phyloP scores from a whole-genome alignment of 2,113 vertebrate genomes.

The Lynx canadensis region DNA sequence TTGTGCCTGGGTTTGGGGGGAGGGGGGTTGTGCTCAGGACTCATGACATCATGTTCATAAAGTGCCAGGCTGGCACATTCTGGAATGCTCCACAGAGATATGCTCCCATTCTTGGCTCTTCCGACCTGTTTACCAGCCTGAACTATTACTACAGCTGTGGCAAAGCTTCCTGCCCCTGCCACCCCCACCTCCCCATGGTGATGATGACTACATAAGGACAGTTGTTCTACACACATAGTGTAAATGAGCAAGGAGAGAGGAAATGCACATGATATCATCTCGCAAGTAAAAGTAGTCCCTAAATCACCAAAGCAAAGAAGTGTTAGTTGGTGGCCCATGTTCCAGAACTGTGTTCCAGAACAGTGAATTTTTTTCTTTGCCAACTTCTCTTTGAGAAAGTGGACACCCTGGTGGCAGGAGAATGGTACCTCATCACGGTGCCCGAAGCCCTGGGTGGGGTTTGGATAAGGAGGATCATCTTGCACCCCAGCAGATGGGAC shows the following conservation, averaged over 20 bases:
- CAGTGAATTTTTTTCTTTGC: background rate
- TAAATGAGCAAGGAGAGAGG: background rate
- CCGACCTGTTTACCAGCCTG: background rate
- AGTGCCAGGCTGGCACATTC: background rate
- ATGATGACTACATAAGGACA: background rate
- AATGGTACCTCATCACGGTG: rapidly evolving
- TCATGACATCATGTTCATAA: background rate
- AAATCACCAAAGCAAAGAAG: background rate
- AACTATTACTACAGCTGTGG: background rate
- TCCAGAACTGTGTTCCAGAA: background rate
- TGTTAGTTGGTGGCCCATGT: background rate
- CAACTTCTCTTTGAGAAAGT: background rate
- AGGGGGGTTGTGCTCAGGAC: background rate
- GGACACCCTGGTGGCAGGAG: too few species aligned
- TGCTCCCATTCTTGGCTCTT: background rate
- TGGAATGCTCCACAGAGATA: background rate
- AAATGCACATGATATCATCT: background rate
- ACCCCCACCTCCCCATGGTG: too few species aligned
- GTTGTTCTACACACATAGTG: background rate
- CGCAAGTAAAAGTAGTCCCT: background rate
- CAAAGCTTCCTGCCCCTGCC: background rate
- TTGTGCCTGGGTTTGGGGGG: background rate
- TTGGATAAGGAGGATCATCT: background rate
- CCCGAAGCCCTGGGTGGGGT: background rate
- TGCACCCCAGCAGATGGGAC: background rate